Evolutionary conservation across 2,797 vertebrate genomes (phyloP).

Genomic region (Pipistrellus kuhlii): DNA sequence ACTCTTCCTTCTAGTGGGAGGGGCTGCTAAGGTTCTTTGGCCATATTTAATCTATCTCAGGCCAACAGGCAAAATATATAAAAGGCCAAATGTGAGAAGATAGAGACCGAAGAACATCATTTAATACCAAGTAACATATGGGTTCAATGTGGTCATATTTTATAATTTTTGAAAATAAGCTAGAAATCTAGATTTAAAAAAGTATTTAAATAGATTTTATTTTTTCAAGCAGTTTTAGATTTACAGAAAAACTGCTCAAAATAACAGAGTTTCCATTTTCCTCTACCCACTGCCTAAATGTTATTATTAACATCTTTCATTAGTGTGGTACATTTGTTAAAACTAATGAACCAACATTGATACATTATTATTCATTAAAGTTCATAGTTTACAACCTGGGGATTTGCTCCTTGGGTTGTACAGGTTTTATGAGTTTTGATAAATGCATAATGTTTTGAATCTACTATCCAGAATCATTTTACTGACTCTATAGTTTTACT

Average conservation of each 20-base stretch:
- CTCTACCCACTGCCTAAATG: not conserved
- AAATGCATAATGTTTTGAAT: not conserved
- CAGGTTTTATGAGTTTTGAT: not conserved
- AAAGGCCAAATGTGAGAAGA: not conserved
- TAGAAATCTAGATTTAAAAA: not conserved
- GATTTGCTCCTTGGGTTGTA: not conserved
- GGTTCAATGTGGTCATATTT: not conserved
- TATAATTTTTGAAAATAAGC: conserved; percentile 32
- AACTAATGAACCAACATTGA: not conserved
- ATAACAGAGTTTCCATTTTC: not conserved
- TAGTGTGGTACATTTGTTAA: not conserved
- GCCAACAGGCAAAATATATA: not conserved
- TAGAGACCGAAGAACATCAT: not conserved
- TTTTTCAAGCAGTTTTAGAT: not conserved
- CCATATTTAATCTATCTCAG: not conserved
- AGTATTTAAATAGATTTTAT: not conserved
- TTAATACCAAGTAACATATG: not conserved
- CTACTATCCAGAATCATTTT: conserved; percentile 2
- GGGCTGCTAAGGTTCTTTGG: not conserved
- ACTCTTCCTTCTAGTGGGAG: not conserved
- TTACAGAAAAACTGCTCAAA: conserved; percentile 11
- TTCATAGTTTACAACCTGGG: not conserved
- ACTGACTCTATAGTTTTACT: conserved; percentile 1
- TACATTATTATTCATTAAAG: conserved; percentile 1
- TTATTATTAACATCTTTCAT: not conserved